Conservation (phyloP, 2,113 vertebrate genomes). For the Pavo muticus region DNA sequence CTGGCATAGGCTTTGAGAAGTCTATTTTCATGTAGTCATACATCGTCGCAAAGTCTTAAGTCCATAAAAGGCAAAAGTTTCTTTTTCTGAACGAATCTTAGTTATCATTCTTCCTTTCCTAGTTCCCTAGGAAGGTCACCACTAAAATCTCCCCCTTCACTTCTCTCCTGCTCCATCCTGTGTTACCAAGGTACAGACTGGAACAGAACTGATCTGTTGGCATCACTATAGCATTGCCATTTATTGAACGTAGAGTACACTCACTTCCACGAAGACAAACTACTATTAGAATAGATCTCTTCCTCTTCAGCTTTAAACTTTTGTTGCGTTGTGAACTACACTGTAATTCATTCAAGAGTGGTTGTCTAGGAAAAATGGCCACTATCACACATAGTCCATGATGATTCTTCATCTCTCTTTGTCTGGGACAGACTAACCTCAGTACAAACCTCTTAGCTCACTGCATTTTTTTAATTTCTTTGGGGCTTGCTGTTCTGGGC, state of each 20-base stretch:
- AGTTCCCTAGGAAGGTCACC: neutral
- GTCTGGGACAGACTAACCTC: neutral
- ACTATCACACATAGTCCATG: neutral
- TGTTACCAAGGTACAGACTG: neutral
- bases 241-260: neutral
- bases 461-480: neutral
- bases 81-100: neutral
- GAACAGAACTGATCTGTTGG: neutral
- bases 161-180: neutral
- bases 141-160: accelerated
- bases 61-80: neutral
- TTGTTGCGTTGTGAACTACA: neutral
- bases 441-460: neutral
- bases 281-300: neutral
- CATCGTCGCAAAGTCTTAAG: neutral
- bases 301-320: neutral
- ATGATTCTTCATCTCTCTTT: neutral
- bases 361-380: neutral
- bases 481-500: neutral
- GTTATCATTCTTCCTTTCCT: neutral
- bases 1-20: neutral
- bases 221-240: neutral
- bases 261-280: neutral
- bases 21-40: neutral
- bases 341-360: neutral